A percentile compares a stretch with the other conserved stretches of the same genome.
Evolutionary conservation across 2,797 vertebrate species (phyloP).

Genomic region (Taenioides sp.): DNA sequence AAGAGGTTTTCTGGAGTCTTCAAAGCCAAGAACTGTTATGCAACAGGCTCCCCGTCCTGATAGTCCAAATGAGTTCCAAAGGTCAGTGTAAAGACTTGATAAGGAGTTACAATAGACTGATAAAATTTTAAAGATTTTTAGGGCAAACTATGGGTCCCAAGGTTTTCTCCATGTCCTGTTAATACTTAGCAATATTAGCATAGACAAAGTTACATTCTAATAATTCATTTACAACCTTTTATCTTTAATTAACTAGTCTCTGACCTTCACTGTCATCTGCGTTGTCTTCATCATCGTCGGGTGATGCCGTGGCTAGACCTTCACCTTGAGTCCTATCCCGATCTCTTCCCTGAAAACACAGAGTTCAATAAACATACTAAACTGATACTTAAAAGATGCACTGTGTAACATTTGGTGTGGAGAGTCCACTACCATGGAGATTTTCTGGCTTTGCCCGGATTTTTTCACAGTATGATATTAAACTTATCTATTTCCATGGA

Average conservation of each 20-base stretch:
- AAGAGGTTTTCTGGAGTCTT: slow-evolving; percentile 63
- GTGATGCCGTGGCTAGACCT: slow-evolving; percentile 88
- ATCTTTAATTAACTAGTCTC: slow-evolving; percentile 10
- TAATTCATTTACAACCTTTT: no score
- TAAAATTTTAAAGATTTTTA: background rate
- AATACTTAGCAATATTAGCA: slow-evolving; percentile 8
- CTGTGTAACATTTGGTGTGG: no score
- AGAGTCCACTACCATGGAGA: no score
- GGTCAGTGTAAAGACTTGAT: slow-evolving; percentile 32
- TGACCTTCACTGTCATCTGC: slow-evolving; percentile 97
- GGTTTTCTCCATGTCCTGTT: background rate
- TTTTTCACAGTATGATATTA: no score
- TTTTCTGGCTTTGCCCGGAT: no score
- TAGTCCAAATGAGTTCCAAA: slow-evolving; percentile 53
- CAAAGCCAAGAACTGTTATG: slow-evolving; percentile 68
- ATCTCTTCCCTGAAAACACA: slow-evolving; percentile 80
- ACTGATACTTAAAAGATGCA: background rate
- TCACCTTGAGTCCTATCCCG: slow-evolving; percentile 92
- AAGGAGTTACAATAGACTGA: slow-evolving; percentile 14
- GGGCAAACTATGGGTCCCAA: no score
- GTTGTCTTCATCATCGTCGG: slow-evolving; percentile 95
- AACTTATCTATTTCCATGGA: no score
- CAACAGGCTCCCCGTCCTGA: slow-evolving; percentile 56
- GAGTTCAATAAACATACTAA: background rate
- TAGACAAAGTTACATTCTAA: no score